phyloP scores from a whole-genome alignment of 2,888 invertebrate genomes.

The Asteroscopus sphinx region DNA sequence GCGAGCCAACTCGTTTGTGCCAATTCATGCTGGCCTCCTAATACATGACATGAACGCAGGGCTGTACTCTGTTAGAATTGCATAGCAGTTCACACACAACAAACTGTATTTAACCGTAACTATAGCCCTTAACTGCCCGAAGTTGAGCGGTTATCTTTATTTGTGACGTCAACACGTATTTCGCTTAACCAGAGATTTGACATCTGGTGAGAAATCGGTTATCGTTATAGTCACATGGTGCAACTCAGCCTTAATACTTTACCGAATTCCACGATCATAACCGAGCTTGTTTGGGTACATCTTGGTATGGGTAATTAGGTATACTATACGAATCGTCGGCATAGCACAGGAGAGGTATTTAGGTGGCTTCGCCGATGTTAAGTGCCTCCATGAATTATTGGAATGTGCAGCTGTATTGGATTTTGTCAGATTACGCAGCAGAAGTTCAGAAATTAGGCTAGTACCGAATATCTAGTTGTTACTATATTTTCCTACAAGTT shows the following conservation, averaged over 20 bases:
- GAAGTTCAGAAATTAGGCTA: no score
- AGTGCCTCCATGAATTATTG: constrained; percentile 29
- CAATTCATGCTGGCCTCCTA: constrained; percentile 64
- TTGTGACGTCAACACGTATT: no score
- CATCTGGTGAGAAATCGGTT: no score
- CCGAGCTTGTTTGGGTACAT: constrained; percentile 25
- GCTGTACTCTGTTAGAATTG: constrained; percentile 20
- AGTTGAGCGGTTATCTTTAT: no score
- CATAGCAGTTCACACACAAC: no score
- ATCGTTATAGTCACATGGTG: no score
- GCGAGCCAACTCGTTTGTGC: constrained; percentile 66
- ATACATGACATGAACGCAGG: constrained; percentile 37
- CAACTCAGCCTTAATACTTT: constrained; percentile 42
- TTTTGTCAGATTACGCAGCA: constrained; percentile 1
- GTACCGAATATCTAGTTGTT: no score
- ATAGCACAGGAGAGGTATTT: constrained; percentile 24
- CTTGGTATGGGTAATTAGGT: constrained; percentile 12
- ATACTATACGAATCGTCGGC: constrained; percentile 30
- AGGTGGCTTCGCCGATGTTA: constrained; percentile 24
- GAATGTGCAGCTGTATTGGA: constrained; percentile 27
- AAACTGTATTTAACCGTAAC: no score
- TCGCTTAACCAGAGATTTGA: no score
- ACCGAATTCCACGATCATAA: constrained; percentile 45
- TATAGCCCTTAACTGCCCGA: no score
- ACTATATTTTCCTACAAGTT: no score